Conservation (phyloP, 2,888 invertebrate species). For the Raillietiella orientalis region DNA sequence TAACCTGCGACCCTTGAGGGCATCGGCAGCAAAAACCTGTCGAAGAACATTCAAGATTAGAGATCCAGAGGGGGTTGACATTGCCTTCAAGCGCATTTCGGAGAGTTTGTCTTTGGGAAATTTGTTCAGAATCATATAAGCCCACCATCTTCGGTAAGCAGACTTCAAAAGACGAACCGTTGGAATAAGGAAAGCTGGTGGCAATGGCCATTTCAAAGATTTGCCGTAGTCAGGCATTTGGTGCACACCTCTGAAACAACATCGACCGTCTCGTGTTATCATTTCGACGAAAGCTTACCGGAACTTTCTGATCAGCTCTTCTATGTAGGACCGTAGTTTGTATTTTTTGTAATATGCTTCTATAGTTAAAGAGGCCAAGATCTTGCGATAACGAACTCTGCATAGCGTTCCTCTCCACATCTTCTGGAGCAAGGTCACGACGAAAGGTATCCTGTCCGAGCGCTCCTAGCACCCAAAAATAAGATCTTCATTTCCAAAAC, state of each 20-base stretch:
- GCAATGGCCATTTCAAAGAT: conserved; percentile 42
- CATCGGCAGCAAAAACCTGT: conserved; percentile 33
- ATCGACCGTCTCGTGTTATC: conserved; percentile 7
- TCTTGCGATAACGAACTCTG: conserved; percentile 40
- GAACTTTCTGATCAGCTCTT: conserved; percentile 26
- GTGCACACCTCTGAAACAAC: conserved; percentile 19
- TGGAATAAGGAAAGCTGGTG: conserved; percentile 29
- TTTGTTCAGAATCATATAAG: conserved; percentile 44
- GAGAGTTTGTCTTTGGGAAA: conserved; percentile 59
- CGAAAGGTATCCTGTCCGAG: conserved; percentile 55
- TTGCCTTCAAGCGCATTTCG: conserved; percentile 36
- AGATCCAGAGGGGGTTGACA: too few relatives aligned
- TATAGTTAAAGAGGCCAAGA: conserved; percentile 53
- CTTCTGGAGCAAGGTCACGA: conserved; percentile 76
- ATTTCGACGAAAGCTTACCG: conserved; percentile 11
- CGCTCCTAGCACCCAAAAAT: conserved; percentile 20
- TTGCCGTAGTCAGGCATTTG: conserved; percentile 39
- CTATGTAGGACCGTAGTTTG: conserved; percentile 36
- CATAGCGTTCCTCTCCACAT: conserved; percentile 60
- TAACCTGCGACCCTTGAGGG: conserved; percentile 25
- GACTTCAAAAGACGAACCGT: conserved; percentile 24
- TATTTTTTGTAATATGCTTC: conserved; percentile 43
- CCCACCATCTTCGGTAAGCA: conserved; percentile 52
- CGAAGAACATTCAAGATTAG: conserved; percentile 3
- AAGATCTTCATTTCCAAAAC: conserved; percentile 1